Evolutionary conservation across 2,797 vertebrate genomes (phyloP).

Genomic region (Hybognathus amarus): DNA sequence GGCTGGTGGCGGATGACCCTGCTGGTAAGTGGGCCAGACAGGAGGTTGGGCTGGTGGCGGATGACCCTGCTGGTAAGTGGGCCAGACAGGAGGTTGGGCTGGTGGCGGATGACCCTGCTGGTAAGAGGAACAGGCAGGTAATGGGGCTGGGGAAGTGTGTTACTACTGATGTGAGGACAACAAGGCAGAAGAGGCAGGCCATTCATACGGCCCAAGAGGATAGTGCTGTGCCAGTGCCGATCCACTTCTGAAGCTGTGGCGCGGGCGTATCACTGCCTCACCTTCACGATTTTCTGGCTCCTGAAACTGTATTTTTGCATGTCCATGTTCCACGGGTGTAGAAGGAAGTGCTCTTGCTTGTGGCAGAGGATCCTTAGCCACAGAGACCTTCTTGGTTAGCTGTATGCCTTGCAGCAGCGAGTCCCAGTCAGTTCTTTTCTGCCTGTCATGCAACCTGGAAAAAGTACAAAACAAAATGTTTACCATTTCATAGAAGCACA

Average conservation of each 20-base stretch:
- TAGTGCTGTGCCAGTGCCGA: neutral
- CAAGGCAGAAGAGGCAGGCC: neutral
- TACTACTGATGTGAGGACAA: too few species aligned
- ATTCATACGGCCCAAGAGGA: neutral
- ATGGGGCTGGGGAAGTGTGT: too few species aligned
- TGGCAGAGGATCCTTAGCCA: neutral
- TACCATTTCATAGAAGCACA: conserved; percentile 2
- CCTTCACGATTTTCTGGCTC: conserved; percentile 28
- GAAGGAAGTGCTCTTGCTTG: conserved; percentile 10
- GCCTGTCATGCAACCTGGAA: neutral
- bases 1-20: too few species aligned
- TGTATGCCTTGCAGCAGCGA: neutral
- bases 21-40: too few species aligned
- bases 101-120: too few species aligned
- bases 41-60: too few species aligned
- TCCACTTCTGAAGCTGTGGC: neutral
- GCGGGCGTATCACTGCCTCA: conserved; percentile 15
- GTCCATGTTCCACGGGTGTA: neutral
- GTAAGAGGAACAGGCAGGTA: too few species aligned
- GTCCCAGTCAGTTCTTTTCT: conserved; percentile 26
- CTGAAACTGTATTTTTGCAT: neutral
- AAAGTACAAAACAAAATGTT: too few species aligned
- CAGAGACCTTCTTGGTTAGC: neutral
- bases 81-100: too few species aligned
- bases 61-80: too few species aligned